These are phyloP conservation scores for Cebus imitator DNA, from an alignment of 2,113 vertebrate species.

Conservation along the genomic window DNA sequence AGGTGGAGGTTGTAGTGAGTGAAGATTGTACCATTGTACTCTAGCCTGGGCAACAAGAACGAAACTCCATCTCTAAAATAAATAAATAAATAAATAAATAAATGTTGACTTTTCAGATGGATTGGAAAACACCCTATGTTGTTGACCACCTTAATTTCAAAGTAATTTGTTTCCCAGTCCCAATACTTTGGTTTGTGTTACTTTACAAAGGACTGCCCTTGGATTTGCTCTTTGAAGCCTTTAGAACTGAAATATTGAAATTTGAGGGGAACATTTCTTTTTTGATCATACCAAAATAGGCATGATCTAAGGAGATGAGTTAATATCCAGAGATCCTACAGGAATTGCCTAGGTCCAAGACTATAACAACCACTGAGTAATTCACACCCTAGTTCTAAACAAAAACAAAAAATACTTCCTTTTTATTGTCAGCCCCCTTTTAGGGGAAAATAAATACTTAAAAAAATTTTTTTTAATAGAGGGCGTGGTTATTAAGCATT, in stretches of 20 bases:
- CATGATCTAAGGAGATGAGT: neutral
- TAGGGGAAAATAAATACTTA: neutral
- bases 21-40: no score
- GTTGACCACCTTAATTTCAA: conserved; percentile 19
- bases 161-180: conserved; percentile 27
- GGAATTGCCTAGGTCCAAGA: neutral
- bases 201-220: neutral
- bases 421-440: neutral
- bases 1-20: no score
- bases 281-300: neutral
- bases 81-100: neutral
- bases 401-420: neutral
- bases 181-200: neutral
- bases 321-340: neutral
- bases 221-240: conserved; percentile 9
- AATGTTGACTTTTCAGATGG: conserved; percentile 17
- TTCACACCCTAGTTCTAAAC: neutral
- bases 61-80: no score
- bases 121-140: neutral
- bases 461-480: neutral
- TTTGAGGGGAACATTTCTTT: conserved; percentile 23
- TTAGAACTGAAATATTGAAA: conserved; percentile 47
- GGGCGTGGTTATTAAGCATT: neutral
- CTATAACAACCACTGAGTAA: neutral
- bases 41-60: no score